Conservation (phyloP, 2,113 vertebrate genomes). For the human (Homo sapiens) region GRCh38 chrX:72873501-72874000, state of each 20-base stretch:
- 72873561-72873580: background rate
- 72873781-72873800: background rate
- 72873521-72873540: background rate
- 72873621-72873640: conserved; percentile 75
- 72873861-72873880: conserved; percentile 1
- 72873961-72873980: background rate
- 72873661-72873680: background rate
- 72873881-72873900: conserved; percentile 21
- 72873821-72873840: background rate
- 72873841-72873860: background rate
- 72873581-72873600: background rate
- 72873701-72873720: background rate
- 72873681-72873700: background rate
- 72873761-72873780: background rate
- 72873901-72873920: background rate
- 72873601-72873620: conserved; percentile 63
- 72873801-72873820: background rate
- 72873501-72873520: background rate
- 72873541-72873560: background rate
- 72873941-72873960: conserved; percentile 49
- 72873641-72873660: conserved; percentile 61
- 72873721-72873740: background rate
- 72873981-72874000: background rate
- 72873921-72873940: conserved; percentile 1
- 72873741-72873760: background rate